phyloP scores from a whole-genome alignment of 2,797 vertebrate species.

The Anableps anableps region DNA sequence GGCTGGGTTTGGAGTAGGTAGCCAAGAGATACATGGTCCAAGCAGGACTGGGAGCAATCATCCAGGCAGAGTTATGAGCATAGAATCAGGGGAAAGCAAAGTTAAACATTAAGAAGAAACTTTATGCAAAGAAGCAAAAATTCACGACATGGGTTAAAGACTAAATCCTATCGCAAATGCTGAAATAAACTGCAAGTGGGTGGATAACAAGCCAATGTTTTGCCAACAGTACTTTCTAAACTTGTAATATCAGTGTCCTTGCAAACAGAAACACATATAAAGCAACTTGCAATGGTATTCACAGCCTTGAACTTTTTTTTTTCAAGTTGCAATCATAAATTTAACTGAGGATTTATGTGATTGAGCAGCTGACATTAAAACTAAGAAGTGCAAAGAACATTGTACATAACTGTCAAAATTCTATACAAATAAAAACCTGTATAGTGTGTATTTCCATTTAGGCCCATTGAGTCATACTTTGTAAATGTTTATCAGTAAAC shows the following conservation, averaged over 20 bases:
- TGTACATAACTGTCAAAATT: background rate
- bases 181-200: slow-evolving; percentile 2
- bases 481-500: background rate
- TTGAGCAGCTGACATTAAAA: background rate
- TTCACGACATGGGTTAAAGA: background rate
- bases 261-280: background rate
- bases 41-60: background rate
- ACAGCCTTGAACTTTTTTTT: background rate
- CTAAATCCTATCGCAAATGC: background rate
- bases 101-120: background rate
- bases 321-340: background rate
- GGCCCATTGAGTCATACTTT: background rate
- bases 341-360: background rate
- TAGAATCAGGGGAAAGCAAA: background rate
- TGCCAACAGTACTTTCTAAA: background rate
- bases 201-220: background rate
- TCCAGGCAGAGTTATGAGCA: background rate
- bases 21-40: slow-evolving; percentile 3
- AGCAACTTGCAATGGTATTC: background rate
- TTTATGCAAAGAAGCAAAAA: background rate
- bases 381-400: background rate
- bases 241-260: background rate
- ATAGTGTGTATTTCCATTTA: background rate
- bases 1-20: background rate
- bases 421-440: background rate